These are phyloP conservation scores for Nudaria mundana DNA, from an alignment of 2,888 invertebrate genomes.

Conservation along the genomic window DNA sequence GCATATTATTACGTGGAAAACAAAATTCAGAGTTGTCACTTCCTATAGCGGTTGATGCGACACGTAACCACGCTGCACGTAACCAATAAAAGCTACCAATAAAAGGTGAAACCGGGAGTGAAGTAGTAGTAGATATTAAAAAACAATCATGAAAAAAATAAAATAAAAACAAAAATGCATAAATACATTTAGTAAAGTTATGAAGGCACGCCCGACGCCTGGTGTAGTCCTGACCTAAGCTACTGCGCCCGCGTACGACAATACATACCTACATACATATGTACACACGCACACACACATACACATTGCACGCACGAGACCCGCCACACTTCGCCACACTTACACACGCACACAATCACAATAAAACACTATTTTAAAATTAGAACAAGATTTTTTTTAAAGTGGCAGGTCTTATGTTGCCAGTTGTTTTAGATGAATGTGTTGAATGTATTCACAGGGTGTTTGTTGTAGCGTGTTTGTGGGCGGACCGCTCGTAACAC, in stretches of 20 bases:
- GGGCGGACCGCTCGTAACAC: constrained; percentile 35
- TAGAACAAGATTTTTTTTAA: background rate
- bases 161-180: constrained; percentile 57
- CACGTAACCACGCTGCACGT: constrained; percentile 28
- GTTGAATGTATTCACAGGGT: constrained; percentile 7
- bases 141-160: constrained; percentile 42
- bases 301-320: constrained; percentile 17
- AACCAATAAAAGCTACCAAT: constrained; percentile 52
- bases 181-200: constrained; percentile 56
- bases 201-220: constrained; percentile 66
- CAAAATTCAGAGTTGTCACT: too few species aligned
- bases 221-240: constrained; percentile 53
- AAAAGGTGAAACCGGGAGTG: constrained; percentile 54
- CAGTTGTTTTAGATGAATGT: background rate
- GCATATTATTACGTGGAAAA: too few species aligned
- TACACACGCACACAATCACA: constrained; percentile 9
- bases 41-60: constrained; percentile 30
- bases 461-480: constrained; percentile 3
- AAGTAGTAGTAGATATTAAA: constrained; percentile 38
- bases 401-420: background rate
- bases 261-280: constrained; percentile 43
- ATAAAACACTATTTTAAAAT: constrained; percentile 5
- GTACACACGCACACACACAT: constrained; percentile 40
- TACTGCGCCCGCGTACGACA: constrained; percentile 55
- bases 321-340: constrained; percentile 12